These are phyloP conservation scores for Blastobasis lacticolella DNA, from an alignment of 2,888 invertebrate genomes.

Conservation along the genomic window DNA sequence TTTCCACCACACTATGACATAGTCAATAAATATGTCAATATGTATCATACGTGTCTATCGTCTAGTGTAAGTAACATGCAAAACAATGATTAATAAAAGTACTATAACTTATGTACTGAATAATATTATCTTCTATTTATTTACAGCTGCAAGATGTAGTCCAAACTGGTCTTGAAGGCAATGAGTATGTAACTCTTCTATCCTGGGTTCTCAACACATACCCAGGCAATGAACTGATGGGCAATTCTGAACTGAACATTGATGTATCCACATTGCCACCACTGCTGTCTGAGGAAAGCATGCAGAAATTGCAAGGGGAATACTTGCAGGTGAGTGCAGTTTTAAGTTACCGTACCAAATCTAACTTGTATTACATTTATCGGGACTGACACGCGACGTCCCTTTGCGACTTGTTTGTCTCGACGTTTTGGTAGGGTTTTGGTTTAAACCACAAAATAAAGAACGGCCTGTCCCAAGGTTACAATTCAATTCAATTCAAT, in stretches of 20 bases:
- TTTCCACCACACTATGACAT: constrained; percentile 97
- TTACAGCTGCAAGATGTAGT: constrained; percentile 87
- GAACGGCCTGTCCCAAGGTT: no score
- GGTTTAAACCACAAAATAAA: no score
- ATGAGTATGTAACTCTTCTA: constrained; percentile 95
- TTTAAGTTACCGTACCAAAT: no score
- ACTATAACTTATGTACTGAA: no score
- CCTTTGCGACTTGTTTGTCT: no score
- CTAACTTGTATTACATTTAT: no score
- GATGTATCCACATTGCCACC: constrained; percentile 82
- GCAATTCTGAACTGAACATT: constrained; percentile 88
- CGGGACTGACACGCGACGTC: no score
- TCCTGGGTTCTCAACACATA: constrained; percentile 96
- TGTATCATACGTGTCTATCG: constrained; percentile 94
- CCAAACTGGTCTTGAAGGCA: constrained; percentile 91
- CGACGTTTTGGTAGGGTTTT: no score
- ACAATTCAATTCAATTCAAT: no score
- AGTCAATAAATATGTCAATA: constrained; percentile 89
- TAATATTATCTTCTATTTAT: neutral
- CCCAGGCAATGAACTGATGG: constrained; percentile 89
- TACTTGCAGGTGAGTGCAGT: constrained; percentile 77
- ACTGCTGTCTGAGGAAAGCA: constrained; percentile 81
- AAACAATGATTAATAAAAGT: neutral
- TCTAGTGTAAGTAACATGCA: constrained; percentile 76
- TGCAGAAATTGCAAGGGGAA: constrained; percentile 86